Evolutionary conservation across 2,888 invertebrate species (phyloP).

Genomic region (Tupiocoris notatus): DNA sequence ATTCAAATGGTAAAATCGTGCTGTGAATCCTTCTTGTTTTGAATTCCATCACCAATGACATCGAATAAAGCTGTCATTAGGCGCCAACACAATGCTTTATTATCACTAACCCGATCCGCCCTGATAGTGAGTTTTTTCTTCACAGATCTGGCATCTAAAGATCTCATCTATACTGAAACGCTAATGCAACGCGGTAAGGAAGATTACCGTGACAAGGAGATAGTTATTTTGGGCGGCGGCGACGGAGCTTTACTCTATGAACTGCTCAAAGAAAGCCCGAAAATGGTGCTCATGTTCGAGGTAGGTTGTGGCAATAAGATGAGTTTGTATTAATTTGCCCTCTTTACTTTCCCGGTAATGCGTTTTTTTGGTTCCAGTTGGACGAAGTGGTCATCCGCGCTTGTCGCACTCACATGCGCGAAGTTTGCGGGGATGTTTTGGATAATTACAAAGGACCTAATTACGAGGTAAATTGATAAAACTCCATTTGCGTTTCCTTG

Average conservation of each 20-base stretch:
- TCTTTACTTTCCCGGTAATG: background rate
- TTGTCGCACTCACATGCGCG: constrained; percentile 77
- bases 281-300: constrained; percentile 88
- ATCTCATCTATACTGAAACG: constrained; percentile 87
- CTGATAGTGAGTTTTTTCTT: constrained; percentile 49
- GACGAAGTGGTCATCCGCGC: constrained; percentile 88
- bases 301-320: no score
- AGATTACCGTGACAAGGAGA: constrained; percentile 80
- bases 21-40: no score
- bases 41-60: no score
- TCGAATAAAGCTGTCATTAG: no score
- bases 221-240: constrained; percentile 90
- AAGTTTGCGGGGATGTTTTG: constrained; percentile 83
- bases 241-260: constrained; percentile 92
- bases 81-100: no score
- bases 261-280: constrained; percentile 83
- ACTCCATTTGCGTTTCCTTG: no score
- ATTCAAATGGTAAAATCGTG: no score
- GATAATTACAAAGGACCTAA: constrained; percentile 74
- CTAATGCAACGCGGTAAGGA: constrained; percentile 84
- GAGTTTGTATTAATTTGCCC: no score
- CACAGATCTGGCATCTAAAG: constrained; percentile 86
- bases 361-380: constrained; percentile 58
- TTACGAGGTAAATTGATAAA: constrained; percentile 73
- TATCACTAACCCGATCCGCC: background rate